These are phyloP conservation scores for Microtus oregoni DNA, from an alignment of 2,113 vertebrate species.

Conservation along the genomic window DNA sequence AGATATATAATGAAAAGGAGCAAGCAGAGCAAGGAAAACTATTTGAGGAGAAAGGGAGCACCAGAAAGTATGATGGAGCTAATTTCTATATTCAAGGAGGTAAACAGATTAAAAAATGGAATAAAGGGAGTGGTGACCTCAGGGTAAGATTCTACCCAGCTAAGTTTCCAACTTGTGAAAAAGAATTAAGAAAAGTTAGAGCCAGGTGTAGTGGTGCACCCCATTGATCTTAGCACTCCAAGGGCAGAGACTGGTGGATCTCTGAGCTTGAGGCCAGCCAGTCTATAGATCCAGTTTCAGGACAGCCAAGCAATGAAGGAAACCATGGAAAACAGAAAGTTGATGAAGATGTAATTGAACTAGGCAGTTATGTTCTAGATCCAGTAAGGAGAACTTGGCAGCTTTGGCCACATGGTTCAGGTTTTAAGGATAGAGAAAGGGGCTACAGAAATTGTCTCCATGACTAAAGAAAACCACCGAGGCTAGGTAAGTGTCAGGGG, in stretches of 20 bases:
- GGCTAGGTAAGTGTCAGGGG: not conserved
- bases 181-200: not conserved
- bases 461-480: not conserved
- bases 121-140: not conserved
- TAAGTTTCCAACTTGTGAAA: not conserved
- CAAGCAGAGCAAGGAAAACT: not conserved
- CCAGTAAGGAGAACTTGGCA: not conserved
- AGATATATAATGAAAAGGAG: not conserved
- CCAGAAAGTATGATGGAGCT: not conserved
- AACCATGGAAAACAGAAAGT: not conserved
- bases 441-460: not conserved
- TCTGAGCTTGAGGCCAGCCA: not conserved
- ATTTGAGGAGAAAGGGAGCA: not conserved
- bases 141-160: not conserved
- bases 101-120: not conserved
- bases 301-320: not conserved
- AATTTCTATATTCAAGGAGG: not conserved
- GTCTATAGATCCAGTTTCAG: not conserved
- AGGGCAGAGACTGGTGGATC: not conserved
- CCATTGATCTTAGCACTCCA: not conserved
- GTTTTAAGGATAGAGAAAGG: not conserved
- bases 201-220: not conserved
- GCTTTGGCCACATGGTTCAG: not conserved
- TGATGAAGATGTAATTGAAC: not conserved
- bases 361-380: not conserved